phyloP scores from a whole-genome alignment of 2,888 invertebrate species.

The Morpho deidamia region DNA sequence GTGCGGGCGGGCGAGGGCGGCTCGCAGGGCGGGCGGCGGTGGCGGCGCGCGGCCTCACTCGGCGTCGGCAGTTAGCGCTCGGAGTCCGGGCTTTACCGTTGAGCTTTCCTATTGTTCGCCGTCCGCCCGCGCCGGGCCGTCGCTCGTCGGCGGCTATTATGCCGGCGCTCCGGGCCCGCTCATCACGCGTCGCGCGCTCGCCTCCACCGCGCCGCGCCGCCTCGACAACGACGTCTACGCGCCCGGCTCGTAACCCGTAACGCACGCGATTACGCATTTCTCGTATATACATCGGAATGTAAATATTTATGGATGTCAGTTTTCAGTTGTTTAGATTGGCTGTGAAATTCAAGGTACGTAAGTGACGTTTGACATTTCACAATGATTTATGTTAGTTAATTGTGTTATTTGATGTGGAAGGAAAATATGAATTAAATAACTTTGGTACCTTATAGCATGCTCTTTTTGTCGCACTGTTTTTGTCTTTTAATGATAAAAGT shows the following conservation, averaged over 20 bases:
- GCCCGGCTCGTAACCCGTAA: slow-evolving; percentile 47
- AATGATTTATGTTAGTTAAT: slow-evolving; percentile 42
- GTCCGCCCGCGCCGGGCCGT: slow-evolving; percentile 24
- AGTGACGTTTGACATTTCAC: slow-evolving; percentile 60
- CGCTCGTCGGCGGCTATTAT: slow-evolving; percentile 51
- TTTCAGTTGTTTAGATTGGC: slow-evolving; percentile 78
- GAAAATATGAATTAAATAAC: slow-evolving; percentile 25
- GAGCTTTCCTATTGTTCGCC: slow-evolving; percentile 14
- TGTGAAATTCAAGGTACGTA: slow-evolving; percentile 77
- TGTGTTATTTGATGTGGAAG: slow-evolving; percentile 31
- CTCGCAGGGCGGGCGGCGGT: slow-evolving; percentile 31
- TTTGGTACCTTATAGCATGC: slow-evolving; percentile 57
- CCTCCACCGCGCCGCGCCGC: slow-evolving; percentile 44
- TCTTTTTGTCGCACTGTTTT: slow-evolving; percentile 60
- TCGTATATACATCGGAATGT: slow-evolving; percentile 67
- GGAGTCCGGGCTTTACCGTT: slow-evolving; percentile 33
- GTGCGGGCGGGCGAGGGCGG: slow-evolving; percentile 37
- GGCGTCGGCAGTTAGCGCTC: slow-evolving; percentile 36
- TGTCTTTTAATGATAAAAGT: slow-evolving; percentile 50
- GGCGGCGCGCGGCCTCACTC: slow-evolving; percentile 35
- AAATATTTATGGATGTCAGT: slow-evolving; percentile 78
- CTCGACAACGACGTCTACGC: slow-evolving; percentile 36
- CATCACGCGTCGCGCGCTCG: slow-evolving; percentile 55
- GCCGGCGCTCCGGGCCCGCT: slow-evolving; percentile 61
- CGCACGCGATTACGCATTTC: slow-evolving; percentile 59